A percentile compares a stretch with the other conserved stretches of the same genome.
Conservation (phyloP, 1,140 invertebrate species). For the Aphis gossypii region DNA sequence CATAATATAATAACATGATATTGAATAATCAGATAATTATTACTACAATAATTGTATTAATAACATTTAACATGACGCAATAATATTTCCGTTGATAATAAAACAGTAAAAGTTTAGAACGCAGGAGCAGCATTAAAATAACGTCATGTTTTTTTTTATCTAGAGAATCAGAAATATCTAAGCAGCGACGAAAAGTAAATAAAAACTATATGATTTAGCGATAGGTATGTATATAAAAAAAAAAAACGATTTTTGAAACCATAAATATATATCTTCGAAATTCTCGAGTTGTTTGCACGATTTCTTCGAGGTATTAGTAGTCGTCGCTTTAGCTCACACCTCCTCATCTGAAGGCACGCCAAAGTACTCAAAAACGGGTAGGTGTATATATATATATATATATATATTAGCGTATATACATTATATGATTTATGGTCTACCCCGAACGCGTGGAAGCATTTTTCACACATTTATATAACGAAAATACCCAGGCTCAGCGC, state of each 20-base stretch:
- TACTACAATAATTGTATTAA: too few relatives aligned
- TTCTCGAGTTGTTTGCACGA: constrained; percentile 6
- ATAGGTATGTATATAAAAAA: neutral
- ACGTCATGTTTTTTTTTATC: neutral
- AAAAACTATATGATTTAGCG: neutral
- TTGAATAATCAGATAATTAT: too few relatives aligned
- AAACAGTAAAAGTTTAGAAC: neutral
- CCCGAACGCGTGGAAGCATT: neutral
- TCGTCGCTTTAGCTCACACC: neutral
- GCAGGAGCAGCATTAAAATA: neutral
- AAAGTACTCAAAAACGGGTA: neutral
- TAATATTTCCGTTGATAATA: neutral
- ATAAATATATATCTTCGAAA: neutral
- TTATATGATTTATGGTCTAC: constrained; percentile 43
- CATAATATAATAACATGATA: too few relatives aligned
- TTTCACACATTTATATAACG: neutral
- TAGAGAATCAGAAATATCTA: neutral
- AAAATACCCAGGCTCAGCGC: neutral
- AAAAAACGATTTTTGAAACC: neutral
- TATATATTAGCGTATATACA: neutral
- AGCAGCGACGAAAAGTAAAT: neutral
- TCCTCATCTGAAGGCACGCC: neutral
- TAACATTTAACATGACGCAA: neutral
- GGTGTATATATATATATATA: too few relatives aligned
- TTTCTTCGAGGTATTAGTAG: constrained; percentile 11